Evolutionary conservation across 2,888 invertebrate genomes (phyloP).

Genomic region (Dasypolia templi): DNA sequence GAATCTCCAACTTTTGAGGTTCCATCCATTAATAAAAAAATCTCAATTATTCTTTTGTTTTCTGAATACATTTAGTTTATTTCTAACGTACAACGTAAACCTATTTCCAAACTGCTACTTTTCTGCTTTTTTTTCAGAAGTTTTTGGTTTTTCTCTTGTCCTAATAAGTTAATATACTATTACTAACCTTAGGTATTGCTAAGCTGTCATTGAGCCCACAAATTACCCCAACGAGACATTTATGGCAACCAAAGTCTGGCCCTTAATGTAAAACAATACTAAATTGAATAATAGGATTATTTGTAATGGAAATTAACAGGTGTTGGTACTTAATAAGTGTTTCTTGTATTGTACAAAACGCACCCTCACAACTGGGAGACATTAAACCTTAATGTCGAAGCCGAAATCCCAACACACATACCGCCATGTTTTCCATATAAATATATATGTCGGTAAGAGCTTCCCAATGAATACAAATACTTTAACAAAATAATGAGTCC

Average conservation of each 20-base stretch:
- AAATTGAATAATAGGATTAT: conserved; percentile 37
- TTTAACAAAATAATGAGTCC: too few relatives aligned
- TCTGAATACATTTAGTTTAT: too few relatives aligned
- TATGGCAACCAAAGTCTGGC: conserved; percentile 5
- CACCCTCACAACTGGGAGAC: conserved; percentile 3
- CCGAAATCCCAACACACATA: not conserved
- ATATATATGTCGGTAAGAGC: too few relatives aligned
- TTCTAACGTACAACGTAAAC: too few relatives aligned
- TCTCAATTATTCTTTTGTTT: too few relatives aligned
- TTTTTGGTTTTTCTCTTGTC: too few relatives aligned
- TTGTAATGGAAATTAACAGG: conserved; percentile 44
- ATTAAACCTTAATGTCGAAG: not conserved
- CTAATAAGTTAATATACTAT: not conserved
- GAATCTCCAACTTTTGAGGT: not conserved
- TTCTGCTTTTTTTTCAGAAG: too few relatives aligned
- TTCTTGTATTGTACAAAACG: conserved; percentile 28
- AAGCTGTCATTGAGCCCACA: not conserved
- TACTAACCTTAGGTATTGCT: not conserved
- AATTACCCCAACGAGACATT: not conserved
- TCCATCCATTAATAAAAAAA: not conserved
- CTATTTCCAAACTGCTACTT: too few relatives aligned
- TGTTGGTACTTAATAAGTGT: conserved; percentile 24
- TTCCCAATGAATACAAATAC: too few relatives aligned
- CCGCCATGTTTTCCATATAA: not conserved
- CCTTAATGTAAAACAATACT: conserved; percentile 13